Evolutionary conservation across 2,113 vertebrate species (phyloP).

Genomic region (Brachypteracias leptosomus): DNA sequence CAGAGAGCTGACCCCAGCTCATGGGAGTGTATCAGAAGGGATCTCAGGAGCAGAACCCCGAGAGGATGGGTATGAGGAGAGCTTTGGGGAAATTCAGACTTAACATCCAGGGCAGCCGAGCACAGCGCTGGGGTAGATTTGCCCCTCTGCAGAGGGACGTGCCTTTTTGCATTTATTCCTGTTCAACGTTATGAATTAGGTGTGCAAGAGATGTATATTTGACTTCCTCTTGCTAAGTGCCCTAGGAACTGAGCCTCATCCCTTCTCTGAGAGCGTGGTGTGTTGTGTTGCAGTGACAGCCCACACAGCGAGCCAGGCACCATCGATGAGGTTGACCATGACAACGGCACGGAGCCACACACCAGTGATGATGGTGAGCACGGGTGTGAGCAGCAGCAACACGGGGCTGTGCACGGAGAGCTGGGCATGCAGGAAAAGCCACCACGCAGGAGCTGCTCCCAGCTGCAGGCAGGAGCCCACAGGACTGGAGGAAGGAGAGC

Average conservation of each 20-base stretch:
- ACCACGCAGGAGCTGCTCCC: not conserved
- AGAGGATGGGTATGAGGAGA: not conserved
- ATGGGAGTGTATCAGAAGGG: not conserved
- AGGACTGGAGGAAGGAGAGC: not conserved
- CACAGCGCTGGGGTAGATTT: not conserved
- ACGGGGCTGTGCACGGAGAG: not conserved
- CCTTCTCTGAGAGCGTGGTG: not conserved
- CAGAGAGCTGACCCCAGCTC: not conserved
- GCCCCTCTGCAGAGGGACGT: not conserved
- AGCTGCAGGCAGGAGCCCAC: not conserved
- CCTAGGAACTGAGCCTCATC: fast-evolving
- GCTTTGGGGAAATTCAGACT: not conserved
- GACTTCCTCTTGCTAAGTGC: not conserved
- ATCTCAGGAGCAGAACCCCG: not conserved
- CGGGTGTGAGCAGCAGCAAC: not conserved
- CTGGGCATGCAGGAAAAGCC: no score
- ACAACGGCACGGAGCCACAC: conserved; percentile 96
- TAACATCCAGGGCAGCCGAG: not conserved
- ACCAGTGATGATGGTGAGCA: conserved; percentile 95
- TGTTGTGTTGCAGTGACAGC: conserved; percentile 85
- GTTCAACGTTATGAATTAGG: not conserved
- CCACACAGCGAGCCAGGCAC: conserved; percentile 97
- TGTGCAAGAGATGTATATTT: not conserved
- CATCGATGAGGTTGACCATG: conserved; percentile 92
- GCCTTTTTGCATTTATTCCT: not conserved